A percentile compares a stretch with the other conserved stretches of the same genome.
Evolutionary conservation across 2,888 invertebrate species (phyloP).

Genomic region (Phengaris alcon): DNA sequence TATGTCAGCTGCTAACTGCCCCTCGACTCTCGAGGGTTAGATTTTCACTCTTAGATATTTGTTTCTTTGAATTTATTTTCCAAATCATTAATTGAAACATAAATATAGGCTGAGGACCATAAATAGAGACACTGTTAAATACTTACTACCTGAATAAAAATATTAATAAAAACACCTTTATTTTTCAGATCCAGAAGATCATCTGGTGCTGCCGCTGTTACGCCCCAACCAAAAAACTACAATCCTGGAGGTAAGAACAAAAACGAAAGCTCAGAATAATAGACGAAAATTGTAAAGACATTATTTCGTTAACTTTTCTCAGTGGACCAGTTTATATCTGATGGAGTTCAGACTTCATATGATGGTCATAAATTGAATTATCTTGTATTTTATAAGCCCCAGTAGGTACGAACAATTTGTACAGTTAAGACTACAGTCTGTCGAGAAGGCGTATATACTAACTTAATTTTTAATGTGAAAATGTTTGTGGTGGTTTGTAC

Average conservation of each 20-base stretch:
- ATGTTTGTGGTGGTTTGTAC: no score
- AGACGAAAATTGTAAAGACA: not conserved
- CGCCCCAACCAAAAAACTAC: conserved; percentile 86
- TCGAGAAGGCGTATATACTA: no score
- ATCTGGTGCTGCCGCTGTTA: conserved; percentile 85
- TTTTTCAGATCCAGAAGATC: conserved; percentile 86
- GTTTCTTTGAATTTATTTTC: not conserved
- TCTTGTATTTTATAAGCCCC: not conserved
- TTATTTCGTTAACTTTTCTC: not conserved
- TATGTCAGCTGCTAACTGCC: not conserved
- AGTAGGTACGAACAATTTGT: no score
- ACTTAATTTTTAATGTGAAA: no score
- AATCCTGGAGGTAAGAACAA: conserved; percentile 84
- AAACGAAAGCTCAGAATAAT: no score
- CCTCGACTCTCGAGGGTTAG: not conserved
- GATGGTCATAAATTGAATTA: not conserved
- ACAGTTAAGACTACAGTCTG: no score
- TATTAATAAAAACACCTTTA: conserved; percentile 25
- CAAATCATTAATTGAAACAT: not conserved
- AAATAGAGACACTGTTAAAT: not conserved
- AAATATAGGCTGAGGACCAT: not conserved
- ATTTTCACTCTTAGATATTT: not conserved
- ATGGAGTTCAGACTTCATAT: not conserved
- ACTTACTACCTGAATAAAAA: not conserved
- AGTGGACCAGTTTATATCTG: not conserved